These are phyloP conservation scores for Leptinotarsa tumamoca DNA, from an alignment of 2,888 invertebrate species.

Conservation along the genomic window DNA sequence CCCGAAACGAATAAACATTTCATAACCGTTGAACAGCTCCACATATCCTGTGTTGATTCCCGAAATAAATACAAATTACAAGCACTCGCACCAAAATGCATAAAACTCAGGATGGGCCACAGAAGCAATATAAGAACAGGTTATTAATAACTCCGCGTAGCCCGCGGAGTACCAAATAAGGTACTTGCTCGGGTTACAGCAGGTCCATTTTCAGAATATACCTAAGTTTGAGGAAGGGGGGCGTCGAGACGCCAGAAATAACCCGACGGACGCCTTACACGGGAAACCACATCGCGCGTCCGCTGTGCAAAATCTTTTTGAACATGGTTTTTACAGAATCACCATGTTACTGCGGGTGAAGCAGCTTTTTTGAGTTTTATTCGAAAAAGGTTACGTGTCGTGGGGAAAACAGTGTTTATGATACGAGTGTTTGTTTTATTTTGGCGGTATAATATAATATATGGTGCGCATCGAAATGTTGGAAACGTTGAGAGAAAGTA, in stretches of 20 bases:
- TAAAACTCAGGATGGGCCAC: conserved; percentile 31
- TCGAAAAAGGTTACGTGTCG: neutral
- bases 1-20: conserved; percentile 19
- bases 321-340: conserved; percentile 33
- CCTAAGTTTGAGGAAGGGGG: conserved; percentile 60
- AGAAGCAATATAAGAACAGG: conserved; percentile 63
- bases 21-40: neutral
- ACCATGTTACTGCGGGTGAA: conserved; percentile 22
- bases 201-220: conserved; percentile 76
- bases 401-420: neutral
- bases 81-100: conserved; percentile 51
- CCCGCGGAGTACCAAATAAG: conserved; percentile 72
- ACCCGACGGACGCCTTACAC: conserved; percentile 63
- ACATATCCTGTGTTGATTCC: conserved; percentile 19
- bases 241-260: conserved; percentile 65
- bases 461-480: conserved; percentile 36
- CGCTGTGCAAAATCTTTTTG: conserved; percentile 46
- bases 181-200: conserved; percentile 78
- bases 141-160: conserved; percentile 64
- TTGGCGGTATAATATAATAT: conserved; percentile 4
- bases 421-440: conserved; percentile 12
- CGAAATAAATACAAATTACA: neutral
- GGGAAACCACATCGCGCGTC: conserved; percentile 52
- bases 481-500: conserved; percentile 43
- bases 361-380: conserved; percentile 19